Base-by-base conservation (phyloP, 2,888 invertebrate genomes). In the Deilephila elpenor region DNA sequence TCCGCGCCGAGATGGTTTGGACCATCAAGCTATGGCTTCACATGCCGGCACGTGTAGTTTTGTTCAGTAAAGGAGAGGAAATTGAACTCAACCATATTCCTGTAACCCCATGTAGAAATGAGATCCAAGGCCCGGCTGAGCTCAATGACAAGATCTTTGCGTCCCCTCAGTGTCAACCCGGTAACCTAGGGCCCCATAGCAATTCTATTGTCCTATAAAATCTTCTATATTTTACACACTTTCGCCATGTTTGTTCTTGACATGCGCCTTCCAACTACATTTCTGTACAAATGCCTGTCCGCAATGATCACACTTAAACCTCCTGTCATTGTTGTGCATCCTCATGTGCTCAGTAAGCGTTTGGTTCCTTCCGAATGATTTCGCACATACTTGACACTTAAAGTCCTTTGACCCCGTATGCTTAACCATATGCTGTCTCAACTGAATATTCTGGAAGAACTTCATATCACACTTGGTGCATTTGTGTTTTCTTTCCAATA, bases 241-340 rank as follows among this genome's bases (percentile, higher is more conserved):
- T 29, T 60, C 59, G 1, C 60, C 62, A 67, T 77, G 77, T 5
- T 77, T 75, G 29, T 72, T 74, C 25, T 75, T 72, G 70, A 76
- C 70, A 59, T 78, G 79, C 3, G 76, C 77, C 25, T 76, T 78
- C 72, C 80, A 74, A 4, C 81, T 81, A 44, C 78, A 80, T 72
- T 83, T 83, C 32, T 82, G 79, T 5, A 79, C 78, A 62, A 83
- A 86, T 5, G 80, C 72, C 76, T 85, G 84, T 3, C 79, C 74
- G 60, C 87, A 88, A 7, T 84, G 77, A 0, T 84, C 83, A 73
- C 88, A 89, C 44, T 84, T 78, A 59, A 82, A 83, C 78, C 29
- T 71, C 1, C 73, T 75, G n/a, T 80, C 78, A 0, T 78, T 77
- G 14, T 77, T 78, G 37, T 82, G 81, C 0, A 78, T 79, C n/a